A percentile compares a stretch with the other conserved stretches of the same genome.
Conservation (phyloP, 2,797 vertebrate genomes). For the Mionectes olivaceus region DNA sequence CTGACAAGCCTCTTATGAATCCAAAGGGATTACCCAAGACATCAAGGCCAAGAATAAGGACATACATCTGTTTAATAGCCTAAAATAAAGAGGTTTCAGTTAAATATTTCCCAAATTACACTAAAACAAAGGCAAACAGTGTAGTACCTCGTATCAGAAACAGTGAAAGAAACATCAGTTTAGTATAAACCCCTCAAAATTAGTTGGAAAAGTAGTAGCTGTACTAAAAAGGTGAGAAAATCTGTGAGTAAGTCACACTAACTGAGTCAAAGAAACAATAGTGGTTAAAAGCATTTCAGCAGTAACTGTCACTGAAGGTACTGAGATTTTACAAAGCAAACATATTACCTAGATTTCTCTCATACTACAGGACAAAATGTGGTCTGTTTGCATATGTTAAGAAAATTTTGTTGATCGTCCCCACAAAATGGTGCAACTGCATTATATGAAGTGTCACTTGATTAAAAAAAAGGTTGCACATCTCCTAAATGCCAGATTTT, state of each 20-base stretch:
- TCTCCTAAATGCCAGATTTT: neutral
- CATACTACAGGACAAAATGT: neutral
- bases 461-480: neutral
- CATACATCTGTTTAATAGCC: conserved; percentile 99
- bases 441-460: neutral
- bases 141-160: neutral
- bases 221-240: neutral
- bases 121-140: neutral
- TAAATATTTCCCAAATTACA: neutral
- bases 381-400: neutral
- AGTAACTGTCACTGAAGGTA: neutral
- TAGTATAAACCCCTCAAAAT: neutral
- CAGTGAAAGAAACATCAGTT: neutral
- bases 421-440: neutral
- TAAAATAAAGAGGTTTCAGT: conserved; percentile 68
- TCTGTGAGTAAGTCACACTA: neutral
- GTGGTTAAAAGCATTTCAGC: neutral
- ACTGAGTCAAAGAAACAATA: neutral
- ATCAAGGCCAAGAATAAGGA: conserved; percentile 95
- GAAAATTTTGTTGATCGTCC: neutral
- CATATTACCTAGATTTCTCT: neutral
- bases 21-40: conserved; percentile 98
- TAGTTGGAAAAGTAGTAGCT: neutral
- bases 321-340: neutral
- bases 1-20: conserved; percentile 94